Conservation (phyloP, 1,140 invertebrate genomes). For the Dendrolimus punctatus region DNA sequence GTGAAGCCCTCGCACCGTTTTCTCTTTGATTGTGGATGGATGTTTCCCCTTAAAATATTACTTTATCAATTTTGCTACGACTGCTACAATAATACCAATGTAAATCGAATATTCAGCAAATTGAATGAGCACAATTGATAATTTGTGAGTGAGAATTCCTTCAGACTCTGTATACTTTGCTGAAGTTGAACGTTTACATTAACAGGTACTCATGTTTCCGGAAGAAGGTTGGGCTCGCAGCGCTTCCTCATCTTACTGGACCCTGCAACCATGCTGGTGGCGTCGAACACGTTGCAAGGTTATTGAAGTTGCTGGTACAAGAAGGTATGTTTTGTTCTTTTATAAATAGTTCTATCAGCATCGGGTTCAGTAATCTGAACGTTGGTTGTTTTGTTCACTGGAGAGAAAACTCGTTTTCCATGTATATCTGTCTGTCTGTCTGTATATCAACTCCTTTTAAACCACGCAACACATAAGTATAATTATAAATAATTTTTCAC, state of each 20-base stretch:
- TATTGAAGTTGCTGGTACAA: slow-evolving; percentile 85
- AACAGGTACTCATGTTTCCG: slow-evolving; percentile 87
- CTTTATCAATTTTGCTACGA: slow-evolving; percentile 15
- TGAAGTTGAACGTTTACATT: too few relatives aligned
- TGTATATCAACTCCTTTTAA: too few relatives aligned
- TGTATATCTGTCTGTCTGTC: too few relatives aligned
- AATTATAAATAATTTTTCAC: too few relatives aligned
- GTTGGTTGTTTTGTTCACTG: too few relatives aligned
- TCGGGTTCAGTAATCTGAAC: too few relatives aligned
- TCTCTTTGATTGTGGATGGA: slow-evolving; percentile 29
- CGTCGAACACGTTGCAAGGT: slow-evolving; percentile 85
- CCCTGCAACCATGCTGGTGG: slow-evolving; percentile 90
- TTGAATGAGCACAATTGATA: too few relatives aligned
- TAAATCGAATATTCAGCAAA: slow-evolving; percentile 10
- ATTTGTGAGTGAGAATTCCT: too few relatives aligned
- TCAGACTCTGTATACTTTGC: too few relatives aligned
- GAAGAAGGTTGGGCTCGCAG: slow-evolving; percentile 83
- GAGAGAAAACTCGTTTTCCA: too few relatives aligned
- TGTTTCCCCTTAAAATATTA: slow-evolving; percentile 27
- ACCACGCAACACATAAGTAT: too few relatives aligned
- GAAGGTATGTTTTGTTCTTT: slow-evolving; percentile 70
- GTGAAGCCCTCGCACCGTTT: slow-evolving; percentile 28
- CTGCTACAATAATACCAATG: slow-evolving; percentile 28
- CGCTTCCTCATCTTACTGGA: slow-evolving; percentile 88
- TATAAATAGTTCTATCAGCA: neutral